These are phyloP conservation scores for Anas bahamensis DNA, from an alignment of 2,797 vertebrate species.

Conservation along the genomic window DNA sequence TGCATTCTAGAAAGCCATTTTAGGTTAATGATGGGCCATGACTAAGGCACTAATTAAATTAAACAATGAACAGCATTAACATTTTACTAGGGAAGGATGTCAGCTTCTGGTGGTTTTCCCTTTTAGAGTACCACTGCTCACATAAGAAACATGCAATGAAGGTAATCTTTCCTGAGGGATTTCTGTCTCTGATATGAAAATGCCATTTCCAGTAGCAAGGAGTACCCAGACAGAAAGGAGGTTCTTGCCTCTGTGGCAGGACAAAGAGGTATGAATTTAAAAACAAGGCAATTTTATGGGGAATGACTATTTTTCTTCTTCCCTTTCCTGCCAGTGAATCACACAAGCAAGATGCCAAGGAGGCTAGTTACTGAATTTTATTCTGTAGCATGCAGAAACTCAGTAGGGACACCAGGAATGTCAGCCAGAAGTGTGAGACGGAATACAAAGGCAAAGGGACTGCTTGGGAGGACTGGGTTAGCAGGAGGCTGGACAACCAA, in stretches of 20 bases:
- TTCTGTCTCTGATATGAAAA: not conserved
- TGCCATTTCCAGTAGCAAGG: not conserved
- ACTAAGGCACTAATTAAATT: not conserved
- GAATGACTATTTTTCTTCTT: not conserved
- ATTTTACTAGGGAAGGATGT: not conserved
- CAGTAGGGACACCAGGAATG: not conserved
- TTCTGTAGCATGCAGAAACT: not conserved
- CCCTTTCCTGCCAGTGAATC: not conserved
- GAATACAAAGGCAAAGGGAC: not conserved
- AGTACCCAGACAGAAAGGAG: not conserved
- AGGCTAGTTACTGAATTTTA: not conserved
- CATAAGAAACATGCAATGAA: rapidly evolving
- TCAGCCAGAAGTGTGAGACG: not conserved
- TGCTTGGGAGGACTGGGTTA: not conserved
- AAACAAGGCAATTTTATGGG: not conserved
- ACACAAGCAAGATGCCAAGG: not conserved
- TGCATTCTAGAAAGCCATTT: not conserved
- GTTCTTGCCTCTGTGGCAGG: not conserved
- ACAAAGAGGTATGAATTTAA: not conserved
- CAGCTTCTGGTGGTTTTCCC: not conserved
- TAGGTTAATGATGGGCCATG: not conserved
- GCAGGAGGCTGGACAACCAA: not conserved
- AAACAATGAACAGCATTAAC: not conserved
- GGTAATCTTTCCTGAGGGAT: not conserved
- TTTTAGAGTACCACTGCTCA: not conserved